phyloP scores from a whole-genome alignment of 2,113 vertebrate genomes.

The Psammodynastes pulverulentus region DNA sequence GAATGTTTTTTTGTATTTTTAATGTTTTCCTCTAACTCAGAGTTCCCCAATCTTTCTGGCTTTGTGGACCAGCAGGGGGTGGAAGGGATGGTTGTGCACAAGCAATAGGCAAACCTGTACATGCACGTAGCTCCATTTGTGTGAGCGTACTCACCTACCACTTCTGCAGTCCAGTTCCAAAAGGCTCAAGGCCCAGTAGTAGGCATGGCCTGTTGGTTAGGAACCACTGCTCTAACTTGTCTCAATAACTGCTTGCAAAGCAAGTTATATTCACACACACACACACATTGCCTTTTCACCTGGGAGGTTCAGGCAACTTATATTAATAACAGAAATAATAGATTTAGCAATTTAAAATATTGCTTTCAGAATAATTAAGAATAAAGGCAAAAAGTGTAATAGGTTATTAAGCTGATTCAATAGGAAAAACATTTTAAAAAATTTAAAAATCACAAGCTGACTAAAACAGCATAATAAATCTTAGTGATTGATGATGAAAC shows the following conservation, averaged over 20 bases:
- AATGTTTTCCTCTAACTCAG: not conserved
- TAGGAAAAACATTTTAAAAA: not conserved
- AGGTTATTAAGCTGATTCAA: not conserved
- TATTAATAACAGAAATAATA: not conserved
- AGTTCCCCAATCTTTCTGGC: not conserved
- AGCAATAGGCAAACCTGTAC: rapidly evolving
- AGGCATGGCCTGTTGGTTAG: not conserved
- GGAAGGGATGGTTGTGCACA: not conserved
- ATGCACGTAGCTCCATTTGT: not conserved
- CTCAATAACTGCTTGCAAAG: not conserved
- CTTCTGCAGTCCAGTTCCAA: not conserved
- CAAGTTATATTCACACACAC: not conserved
- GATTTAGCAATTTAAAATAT: not conserved
- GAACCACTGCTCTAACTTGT: not conserved
- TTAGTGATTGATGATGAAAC: not conserved
- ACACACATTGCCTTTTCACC: not conserved
- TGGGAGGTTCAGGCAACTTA: not conserved
- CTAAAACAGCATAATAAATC: not conserved
- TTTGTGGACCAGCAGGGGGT: not conserved
- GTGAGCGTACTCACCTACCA: not conserved
- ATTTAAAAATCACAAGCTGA: not conserved
- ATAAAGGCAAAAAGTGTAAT: not conserved
- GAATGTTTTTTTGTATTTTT: not conserved
- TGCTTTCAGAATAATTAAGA: not conserved
- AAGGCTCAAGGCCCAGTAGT: not conserved